Conservation (phyloP, 1,140 invertebrate genomes). For the Tribolium madens region DNA sequence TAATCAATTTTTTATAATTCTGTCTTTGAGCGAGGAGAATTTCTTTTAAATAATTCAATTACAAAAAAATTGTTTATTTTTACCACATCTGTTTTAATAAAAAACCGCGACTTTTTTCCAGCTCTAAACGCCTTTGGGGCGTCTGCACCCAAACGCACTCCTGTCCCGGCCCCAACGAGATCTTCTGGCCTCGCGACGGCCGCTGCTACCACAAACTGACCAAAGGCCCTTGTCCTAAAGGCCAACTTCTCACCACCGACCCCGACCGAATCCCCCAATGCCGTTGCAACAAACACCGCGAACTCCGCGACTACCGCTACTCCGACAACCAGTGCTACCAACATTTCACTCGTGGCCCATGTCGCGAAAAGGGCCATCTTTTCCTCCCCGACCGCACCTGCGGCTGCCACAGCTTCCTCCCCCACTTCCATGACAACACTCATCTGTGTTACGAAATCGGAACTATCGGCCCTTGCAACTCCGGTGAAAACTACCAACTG, state of each 20-base stretch:
- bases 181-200: slow-evolving; percentile 80
- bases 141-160: slow-evolving; percentile 74
- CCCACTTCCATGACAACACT: slow-evolving; percentile 78
- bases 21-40: too few species aligned
- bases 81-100: too few species aligned
- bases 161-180: slow-evolving; percentile 71
- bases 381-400: slow-evolving; percentile 80
- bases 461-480: slow-evolving; percentile 77
- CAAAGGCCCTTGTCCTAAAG: slow-evolving; percentile 80
- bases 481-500: slow-evolving; percentile 74
- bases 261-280: slow-evolving; percentile 72
- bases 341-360: slow-evolving; percentile 82
- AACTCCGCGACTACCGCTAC: slow-evolving; percentile 69
- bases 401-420: slow-evolving; percentile 76
- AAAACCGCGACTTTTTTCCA: too few species aligned
- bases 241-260: slow-evolving; percentile 73
- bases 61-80: too few species aligned
- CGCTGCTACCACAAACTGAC: slow-evolving; percentile 78
- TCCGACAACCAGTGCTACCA: slow-evolving; percentile 77
- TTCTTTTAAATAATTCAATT: too few species aligned
- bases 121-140: slow-evolving; percentile 72
- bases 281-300: slow-evolving; percentile 65
- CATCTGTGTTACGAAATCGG: slow-evolving; percentile 81
- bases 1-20: too few species aligned
- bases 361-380: slow-evolving; percentile 77